Evolutionary conservation across 2,113 vertebrate genomes (phyloP).

Genomic region (Corvus hawaiiensis): DNA sequence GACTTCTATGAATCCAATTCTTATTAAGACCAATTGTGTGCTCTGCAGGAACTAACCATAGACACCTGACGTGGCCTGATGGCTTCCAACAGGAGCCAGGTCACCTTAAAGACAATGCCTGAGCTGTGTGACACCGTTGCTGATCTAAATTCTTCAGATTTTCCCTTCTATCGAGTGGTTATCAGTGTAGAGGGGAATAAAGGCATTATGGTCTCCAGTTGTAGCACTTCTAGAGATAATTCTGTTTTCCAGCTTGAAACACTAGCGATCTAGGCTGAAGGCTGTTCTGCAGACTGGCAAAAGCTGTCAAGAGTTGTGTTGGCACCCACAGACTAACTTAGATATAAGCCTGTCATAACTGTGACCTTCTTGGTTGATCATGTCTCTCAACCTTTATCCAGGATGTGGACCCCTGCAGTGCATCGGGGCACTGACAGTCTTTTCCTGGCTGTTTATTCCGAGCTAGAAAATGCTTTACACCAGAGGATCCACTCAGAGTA

Average conservation of each 20-base stretch:
- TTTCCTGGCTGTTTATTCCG: not conserved
- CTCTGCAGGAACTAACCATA: not conserved
- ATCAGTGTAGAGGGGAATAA: not conserved
- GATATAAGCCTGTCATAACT: not conserved
- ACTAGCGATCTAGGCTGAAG: not conserved
- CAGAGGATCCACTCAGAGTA: not conserved
- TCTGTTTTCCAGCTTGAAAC: not conserved
- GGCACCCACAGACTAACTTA: not conserved
- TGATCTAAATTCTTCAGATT: not conserved
- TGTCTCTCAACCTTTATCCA: not conserved
- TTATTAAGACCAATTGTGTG: fast-evolving
- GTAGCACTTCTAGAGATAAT: not conserved
- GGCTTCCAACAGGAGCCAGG: not conserved
- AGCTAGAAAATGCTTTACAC: not conserved
- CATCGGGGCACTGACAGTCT: not conserved
- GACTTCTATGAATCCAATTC: not conserved
- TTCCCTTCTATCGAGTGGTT: not conserved
- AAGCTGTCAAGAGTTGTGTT: not conserved
- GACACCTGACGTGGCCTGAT: not conserved
- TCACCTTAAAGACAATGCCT: not conserved
- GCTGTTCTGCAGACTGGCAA: not conserved
- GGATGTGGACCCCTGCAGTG: not conserved
- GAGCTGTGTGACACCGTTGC: not conserved
- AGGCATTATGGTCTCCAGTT: not conserved
- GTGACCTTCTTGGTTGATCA: not conserved